Percentiles rank a stretch among this genome's conserved stretches.
phyloP scores from a whole-genome alignment of 2,797 vertebrate species.

The Australoheros facetus region DNA sequence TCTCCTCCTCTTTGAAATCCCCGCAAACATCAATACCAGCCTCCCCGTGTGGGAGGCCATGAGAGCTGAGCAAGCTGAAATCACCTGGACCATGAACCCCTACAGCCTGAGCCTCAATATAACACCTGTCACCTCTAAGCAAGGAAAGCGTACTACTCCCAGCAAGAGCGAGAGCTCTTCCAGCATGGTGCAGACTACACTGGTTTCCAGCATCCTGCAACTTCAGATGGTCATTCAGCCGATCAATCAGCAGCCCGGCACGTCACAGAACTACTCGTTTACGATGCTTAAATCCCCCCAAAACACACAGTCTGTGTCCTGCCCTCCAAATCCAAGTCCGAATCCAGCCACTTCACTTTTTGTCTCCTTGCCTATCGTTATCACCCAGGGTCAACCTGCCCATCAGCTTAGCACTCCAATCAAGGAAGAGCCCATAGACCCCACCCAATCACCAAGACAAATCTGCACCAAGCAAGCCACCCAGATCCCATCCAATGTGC shows the following conservation, averaged over 20 bases:
- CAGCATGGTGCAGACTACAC: neutral
- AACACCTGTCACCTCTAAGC: conserved; percentile 19
- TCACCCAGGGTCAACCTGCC: conserved; percentile 3
- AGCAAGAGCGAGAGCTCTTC: neutral
- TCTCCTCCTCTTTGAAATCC: conserved; percentile 54
- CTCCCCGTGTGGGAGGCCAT: conserved; percentile 68
- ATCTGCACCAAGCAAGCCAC: neutral
- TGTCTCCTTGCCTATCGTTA: conserved; percentile 32
- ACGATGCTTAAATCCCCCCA: conserved; percentile 16
- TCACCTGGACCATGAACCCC: conserved; percentile 57
- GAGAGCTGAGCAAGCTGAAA: conserved; percentile 32
- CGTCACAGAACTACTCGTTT: neutral
- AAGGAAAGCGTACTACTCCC: neutral
- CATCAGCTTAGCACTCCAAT: neutral
- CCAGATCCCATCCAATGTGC: neutral
- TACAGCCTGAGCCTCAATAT: conserved; percentile 52
- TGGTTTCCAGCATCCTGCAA: neutral
- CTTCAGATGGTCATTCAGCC: conserved; percentile 11
- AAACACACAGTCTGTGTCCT: neutral
- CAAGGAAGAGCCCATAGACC: neutral
- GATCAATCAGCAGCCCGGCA: neutral
- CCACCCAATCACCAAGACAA: neutral
- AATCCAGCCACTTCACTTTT: neutral
- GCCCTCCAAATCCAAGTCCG: neutral
- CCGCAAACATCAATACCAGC: conserved; percentile 34